A percentile compares a stretch with the other conserved stretches of the same genome.
Conservation (phyloP, 2,113 vertebrate genomes). For the Nibea coibor region DNA sequence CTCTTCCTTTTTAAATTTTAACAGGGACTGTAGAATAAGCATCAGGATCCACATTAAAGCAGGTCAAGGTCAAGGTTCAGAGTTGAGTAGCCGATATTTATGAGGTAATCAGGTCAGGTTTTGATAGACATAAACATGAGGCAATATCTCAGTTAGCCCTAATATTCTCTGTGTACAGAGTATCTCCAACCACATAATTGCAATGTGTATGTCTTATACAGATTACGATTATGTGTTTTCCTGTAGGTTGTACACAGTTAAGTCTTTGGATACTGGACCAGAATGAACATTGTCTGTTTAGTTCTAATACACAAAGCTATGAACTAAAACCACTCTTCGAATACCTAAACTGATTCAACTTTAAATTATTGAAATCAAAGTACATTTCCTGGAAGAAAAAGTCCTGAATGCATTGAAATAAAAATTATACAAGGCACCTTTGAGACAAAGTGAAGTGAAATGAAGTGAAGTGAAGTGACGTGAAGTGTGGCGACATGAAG, state of each 20-base stretch:
- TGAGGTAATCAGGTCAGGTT: not conserved
- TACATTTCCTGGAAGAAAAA: conserved; percentile 45
- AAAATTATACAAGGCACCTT: not conserved
- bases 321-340: conserved; percentile 29
- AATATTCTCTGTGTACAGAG: not conserved
- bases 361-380: conserved; percentile 65
- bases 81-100: not conserved
- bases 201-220: too few relatives aligned
- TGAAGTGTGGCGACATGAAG: conserved; percentile 32
- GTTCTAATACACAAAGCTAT: conserved; percentile 36
- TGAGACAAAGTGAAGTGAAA: too few relatives aligned
- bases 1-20: not conserved
- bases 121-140: conserved; percentile 7
- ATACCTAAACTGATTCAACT: conserved; percentile 45
- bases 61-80: not conserved
- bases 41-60: not conserved
- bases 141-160: conserved; percentile 1
- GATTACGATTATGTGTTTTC: too few relatives aligned
- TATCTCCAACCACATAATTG: not conserved
- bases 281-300: conserved; percentile 27
- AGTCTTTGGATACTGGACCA: conserved; percentile 44
- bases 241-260: conserved; percentile 22
- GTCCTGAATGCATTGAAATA: conserved; percentile 52
- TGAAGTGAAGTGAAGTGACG: not conserved
- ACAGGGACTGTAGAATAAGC: not conserved